Evolutionary conservation across 2,113 vertebrate genomes (phyloP), one percentile per base, ranked within the genome.

Genomic region (Fulmarus glacialis): DNA sequence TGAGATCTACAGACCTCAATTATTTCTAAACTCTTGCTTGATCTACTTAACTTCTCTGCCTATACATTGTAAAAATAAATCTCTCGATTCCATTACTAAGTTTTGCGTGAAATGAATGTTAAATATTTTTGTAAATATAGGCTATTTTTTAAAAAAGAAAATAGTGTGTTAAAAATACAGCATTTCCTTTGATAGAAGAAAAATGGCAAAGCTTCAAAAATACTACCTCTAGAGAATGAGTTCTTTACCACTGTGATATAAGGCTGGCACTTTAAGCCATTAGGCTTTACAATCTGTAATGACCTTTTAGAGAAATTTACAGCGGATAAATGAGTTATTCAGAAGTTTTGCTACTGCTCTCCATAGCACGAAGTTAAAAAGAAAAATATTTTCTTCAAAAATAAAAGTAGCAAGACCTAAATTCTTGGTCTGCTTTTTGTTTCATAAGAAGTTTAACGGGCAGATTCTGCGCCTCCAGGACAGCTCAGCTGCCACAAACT

Each of bases 141-240:
- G 17, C 22, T 78, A 34, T 42, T 78, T 89, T 62, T 73, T 22
- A 43, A 82, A 90, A 90, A 81, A 75, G 27, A 70, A 78, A 88
- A 79, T 3, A 17, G 8, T 8, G 4, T 58, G n/a, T 89, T 89
- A 87, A 88, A 95, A 89, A 75, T 42, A 48, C 20, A 87, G 26
- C 40, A 21, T 77, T 92, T 85, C 50, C 58, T 97, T 72, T 92
- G 63, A 89, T 47, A 70, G 72, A 81, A 82, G 74, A 83, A 83
- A 90, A 88, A 85, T 58, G 67, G 50, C n/a, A 81, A 96, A 86
- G 52, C 86, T 93, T 97, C 91, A 95, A 48, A 96, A 96, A 59
- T 30, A 81, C 56, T 78, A 47, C 47, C 60, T 83, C 52, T 58
- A 27, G 88, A 88, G 91, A 96, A 79, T 66, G 48, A 89, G n/a